phyloP scores from a whole-genome alignment of 2,888 invertebrate species.

The Athalia rosae region DNA sequence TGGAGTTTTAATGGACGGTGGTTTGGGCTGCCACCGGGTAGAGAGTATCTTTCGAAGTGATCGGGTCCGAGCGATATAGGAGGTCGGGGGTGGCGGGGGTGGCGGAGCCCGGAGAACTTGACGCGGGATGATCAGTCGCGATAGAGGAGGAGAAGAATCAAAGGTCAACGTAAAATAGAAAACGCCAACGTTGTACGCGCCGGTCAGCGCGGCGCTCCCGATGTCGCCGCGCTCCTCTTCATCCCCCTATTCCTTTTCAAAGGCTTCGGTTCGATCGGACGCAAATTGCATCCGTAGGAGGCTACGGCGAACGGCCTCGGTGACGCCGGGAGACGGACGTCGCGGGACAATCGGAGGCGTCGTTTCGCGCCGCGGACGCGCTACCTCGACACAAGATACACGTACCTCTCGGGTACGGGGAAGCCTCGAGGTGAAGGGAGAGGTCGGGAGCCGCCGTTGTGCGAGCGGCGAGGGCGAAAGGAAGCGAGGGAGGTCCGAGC shows the following conservation, averaged over 20 bases:
- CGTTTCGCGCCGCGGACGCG: constrained; percentile 24
- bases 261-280: constrained; percentile 8
- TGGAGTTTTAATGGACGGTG: not conserved
- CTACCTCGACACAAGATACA: constrained; percentile 33
- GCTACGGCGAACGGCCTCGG: constrained; percentile 11
- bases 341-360: constrained; percentile 28
- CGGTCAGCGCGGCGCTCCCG: no score
- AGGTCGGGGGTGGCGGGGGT: no score
- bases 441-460: no score
- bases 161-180: constrained; percentile 66
- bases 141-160: constrained; percentile 69
- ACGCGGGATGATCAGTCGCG: constrained; percentile 44
- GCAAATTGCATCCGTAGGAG: constrained; percentile 32
- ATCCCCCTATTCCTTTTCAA: constrained; percentile 3
- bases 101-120: no score
- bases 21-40: not conserved
- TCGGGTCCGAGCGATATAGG: not conserved
- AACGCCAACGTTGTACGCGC: constrained; percentile 49
- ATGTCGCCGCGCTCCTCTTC: not conserved
- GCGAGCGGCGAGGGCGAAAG: no score
- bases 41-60: not conserved
- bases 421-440: not conserved
- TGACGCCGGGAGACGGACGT: constrained; percentile 11
- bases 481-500: not conserved
- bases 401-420: not conserved